Base-by-base conservation (phyloP, 2,113 vertebrate species). In the Acanthisitta chloris region DNA sequence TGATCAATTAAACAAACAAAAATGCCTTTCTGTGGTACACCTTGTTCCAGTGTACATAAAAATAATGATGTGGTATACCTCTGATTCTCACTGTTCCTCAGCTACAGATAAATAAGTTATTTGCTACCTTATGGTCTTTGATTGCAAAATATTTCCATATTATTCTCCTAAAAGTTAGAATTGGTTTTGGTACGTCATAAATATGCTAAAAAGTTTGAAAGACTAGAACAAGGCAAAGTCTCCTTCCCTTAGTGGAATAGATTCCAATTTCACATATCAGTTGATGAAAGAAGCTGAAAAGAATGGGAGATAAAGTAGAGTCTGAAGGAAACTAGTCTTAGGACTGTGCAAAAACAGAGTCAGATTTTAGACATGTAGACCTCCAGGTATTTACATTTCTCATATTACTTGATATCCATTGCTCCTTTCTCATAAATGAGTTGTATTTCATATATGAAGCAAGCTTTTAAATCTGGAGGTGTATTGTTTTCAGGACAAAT, bases 281-380 rank as follows among this genome's bases (percentile, higher is more conserved):
- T 25, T 87, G 71, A 77, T 90, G 70, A 95, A 90, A 73, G 45
- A 90, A 79, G 38, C 24, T 86, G 62, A 88, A 81, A 91, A 93
- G 42, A 82, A 51, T 29, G 4, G 24, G 15, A 93, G 67, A 85
- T 81, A 83, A 38, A 80, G 23, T 58, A 48, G 17, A 70, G 42
- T 33, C 24, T 85, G 67, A 96, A 45, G 33, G 87, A 91, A 91
- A 57, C 5, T 58, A 80, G 46, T 55, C 36, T 54, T 46, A 85
- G 26, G 26, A 61, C 57, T 91, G n/a, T 78, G 33, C 17, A 94
- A 79, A 62, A 78, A 3, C 12, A 17, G 12, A 57, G 24, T 81
- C 11, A 17, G 17, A 77, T 82, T 82, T 92, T 64, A 79, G 48
- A 51, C 3, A 4, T 46, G 29, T 49, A 45, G 26, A 67, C 52